Percentiles rank a stretch among this genome's conserved stretches.
phyloP scores from a whole-genome alignment of 2,113 vertebrate species.

The Otocyon megalotis region DNA sequence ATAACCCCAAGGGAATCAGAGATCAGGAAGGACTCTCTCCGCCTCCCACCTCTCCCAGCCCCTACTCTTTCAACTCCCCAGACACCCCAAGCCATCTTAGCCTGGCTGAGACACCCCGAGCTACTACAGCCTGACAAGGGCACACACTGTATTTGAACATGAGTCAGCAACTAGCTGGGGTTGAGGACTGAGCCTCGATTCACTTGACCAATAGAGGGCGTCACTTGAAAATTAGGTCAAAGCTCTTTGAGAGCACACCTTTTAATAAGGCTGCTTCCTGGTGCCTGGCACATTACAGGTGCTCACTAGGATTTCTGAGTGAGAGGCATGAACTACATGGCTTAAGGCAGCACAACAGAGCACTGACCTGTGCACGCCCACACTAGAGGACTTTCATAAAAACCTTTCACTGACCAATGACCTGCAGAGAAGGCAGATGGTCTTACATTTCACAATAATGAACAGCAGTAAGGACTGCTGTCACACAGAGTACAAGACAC shows the following conservation, averaged over 20 bases:
- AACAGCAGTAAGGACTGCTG: background rate
- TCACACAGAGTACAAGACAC: accelerated
- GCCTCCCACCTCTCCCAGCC: background rate
- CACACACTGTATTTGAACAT: background rate
- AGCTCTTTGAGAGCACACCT: background rate
- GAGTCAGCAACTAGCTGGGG: background rate
- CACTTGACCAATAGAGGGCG: background rate
- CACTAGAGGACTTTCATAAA: background rate
- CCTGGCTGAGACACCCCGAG: background rate
- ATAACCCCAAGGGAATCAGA: background rate
- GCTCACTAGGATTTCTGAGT: background rate
- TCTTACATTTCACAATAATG: background rate
- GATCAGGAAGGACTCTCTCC: background rate
- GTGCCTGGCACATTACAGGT: background rate
- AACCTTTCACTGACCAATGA: background rate
- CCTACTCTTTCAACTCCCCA: background rate
- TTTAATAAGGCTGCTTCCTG: background rate
- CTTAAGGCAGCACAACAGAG: background rate
- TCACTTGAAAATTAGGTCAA: background rate
- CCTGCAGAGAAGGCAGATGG: background rate
- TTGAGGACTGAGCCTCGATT: background rate
- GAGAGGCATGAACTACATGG: background rate
- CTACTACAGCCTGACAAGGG: background rate
- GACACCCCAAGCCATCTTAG: background rate
- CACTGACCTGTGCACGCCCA: background rate